Base-by-base conservation (phyloP, 1,140 invertebrate genomes). In the Chironomus tepperi region DNA sequence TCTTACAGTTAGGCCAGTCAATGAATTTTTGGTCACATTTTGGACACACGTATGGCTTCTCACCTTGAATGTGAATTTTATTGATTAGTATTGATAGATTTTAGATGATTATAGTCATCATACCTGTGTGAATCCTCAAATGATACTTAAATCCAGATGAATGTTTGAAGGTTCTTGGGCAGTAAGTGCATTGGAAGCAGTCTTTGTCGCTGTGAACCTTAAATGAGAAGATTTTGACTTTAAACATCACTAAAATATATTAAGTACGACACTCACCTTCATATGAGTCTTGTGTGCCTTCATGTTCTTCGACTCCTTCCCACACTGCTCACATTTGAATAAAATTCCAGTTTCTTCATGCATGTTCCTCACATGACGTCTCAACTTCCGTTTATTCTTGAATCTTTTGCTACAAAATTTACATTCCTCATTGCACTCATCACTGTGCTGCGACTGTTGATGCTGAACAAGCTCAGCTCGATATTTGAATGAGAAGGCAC, bases 381-480 rank as follows among this genome's bases (percentile, higher is more conserved):
- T 9, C 47, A 57, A 57, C 15, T 57, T 57, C 15, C 47, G 12
- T 3, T n/a, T 57, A 57, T 57, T 57, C 15, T 57, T 57, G 3
- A 57, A 57, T 57, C 15, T 57, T 57, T 57, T 57, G 3, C 47
- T 12, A 57, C 47, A 57, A 57, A n/a, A n/a, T 57, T 57, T 57
- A n/a, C 47, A 57, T 57, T 57, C 47, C n/a, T 57, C 47, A 57
- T 57, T 57, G 47, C 47, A 57, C n/a, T 57, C 47, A 3, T 57
- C 47, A 15, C 12, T 57, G n/a, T 57, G 47, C 15, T 57, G 47
- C 3, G 47, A 57, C 47, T 57, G 47, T 15, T 57, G 47, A 57
- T 57, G 47, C 15, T 57, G 47, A 57, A 57, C 47, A 57, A 57
- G 47, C 15, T 57, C 47, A 1, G 47, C 47, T 15, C 12, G 47